Base-by-base conservation (phyloP, 2,888 invertebrate genomes). In the Patella caerulea region DNA sequence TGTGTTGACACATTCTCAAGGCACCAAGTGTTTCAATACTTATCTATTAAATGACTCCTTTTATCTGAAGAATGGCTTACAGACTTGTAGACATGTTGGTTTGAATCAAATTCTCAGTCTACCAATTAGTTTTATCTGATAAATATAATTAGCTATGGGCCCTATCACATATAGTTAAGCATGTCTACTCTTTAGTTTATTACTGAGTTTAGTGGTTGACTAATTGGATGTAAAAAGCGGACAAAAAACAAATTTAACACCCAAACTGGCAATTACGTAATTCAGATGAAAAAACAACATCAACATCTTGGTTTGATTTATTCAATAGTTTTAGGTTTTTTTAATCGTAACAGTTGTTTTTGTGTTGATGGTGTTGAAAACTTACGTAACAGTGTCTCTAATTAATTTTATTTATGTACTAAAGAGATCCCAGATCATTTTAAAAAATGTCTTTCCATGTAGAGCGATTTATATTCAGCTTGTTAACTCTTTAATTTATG, bases 51-150 rank as follows among this genome's bases (percentile, higher is more conserved):
- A 65, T 65, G 24, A 24, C 45, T 45, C 65, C 24, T 24, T 65
- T 65, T 24, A 24, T 24, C 14, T 19, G 19, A 65, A 65, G 24
- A 24, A 19, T 65, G 65, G 65, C 45, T 45, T 45, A 45, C 45
- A 45, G 45, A 45, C 45, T 65, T 24, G 65, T 65, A 65, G 65
- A 24, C 65, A 65, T 65, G 65, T 65, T 65, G 24, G 24, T 19
- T 65, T 65, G 65, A 65, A 65, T 65, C 65, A 65, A 14, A 24
- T 65, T 65, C 65, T 65, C 12, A 24, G 19, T 65, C 19, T 11
- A 65, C 65, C 65, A 65, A 65, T 65, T 65, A 65, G 65, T 65
- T 24, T 65, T 65, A 65, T 65, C 65, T 65, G 65, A 65, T 65
- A 65, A 65, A 65, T 24, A 24, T 65, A 65, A 65, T 65, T 65